Conservation (phyloP, 2,888 invertebrate species). For the Laspeyria flexula region DNA sequence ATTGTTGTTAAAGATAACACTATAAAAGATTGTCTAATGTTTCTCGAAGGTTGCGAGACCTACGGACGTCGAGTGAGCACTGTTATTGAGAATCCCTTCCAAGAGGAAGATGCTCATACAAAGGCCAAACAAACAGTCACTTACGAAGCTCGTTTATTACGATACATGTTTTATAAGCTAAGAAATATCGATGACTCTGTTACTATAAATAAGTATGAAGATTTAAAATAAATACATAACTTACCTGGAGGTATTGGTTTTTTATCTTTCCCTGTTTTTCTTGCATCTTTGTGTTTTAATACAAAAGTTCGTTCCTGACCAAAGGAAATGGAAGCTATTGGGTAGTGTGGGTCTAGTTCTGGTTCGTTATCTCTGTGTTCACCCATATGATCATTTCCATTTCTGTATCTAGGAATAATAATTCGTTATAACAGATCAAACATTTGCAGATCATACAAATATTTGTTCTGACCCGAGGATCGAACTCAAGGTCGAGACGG, state of each 20-base stretch:
- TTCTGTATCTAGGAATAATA: constrained; percentile 83
- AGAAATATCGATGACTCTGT: constrained; percentile 85
- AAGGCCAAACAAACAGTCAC: constrained; percentile 96
- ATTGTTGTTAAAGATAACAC: constrained; percentile 95
- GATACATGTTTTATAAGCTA: constrained; percentile 91
- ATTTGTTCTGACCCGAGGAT: too few relatives aligned
- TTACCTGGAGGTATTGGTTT: constrained; percentile 75
- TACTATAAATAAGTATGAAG: constrained; percentile 83
- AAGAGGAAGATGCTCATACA: constrained; percentile 88
- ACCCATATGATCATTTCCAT: constrained; percentile 89
- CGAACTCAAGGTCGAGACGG: too few relatives aligned
- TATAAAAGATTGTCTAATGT: constrained; percentile 94
- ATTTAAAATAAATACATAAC: constrained; percentile 70
- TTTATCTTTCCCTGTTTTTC: constrained; percentile 77
- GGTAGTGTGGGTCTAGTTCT: constrained; percentile 86
- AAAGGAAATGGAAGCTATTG: constrained; percentile 89
- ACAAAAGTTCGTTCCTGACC: constrained; percentile 88
- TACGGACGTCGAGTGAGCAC: constrained; percentile 95
- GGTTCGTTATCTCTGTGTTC: constrained; percentile 90
- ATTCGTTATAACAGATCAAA: too few relatives aligned
- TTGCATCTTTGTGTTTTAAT: constrained; percentile 86
- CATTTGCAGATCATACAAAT: too few relatives aligned
- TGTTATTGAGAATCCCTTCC: constrained; percentile 92
- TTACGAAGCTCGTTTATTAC: constrained; percentile 94
- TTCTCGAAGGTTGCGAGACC: constrained; percentile 95